These are phyloP conservation scores for Gymnoscelis rufifasciata DNA, from an alignment of 2,888 invertebrate species.

Conservation along the genomic window DNA sequence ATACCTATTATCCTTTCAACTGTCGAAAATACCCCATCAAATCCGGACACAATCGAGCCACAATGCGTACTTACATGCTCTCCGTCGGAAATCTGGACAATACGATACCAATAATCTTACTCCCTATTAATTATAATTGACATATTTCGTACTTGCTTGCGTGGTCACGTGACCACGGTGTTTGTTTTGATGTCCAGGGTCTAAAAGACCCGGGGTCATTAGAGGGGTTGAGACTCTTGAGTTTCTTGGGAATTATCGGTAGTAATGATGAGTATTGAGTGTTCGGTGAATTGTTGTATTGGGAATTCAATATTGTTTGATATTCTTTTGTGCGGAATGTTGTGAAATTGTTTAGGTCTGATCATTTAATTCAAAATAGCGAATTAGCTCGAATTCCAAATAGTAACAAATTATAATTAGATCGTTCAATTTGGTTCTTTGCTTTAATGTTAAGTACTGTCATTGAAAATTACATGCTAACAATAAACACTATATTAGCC, in stretches of 20 bases:
- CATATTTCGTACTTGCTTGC: conserved; percentile 66
- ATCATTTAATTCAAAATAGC: too few relatives aligned
- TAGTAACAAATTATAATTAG: too few relatives aligned
- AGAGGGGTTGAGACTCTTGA: conserved; percentile 42
- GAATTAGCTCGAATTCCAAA: too few relatives aligned
- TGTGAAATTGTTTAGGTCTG: too few relatives aligned
- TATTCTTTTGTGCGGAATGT: neutral
- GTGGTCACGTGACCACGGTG: conserved; percentile 60
- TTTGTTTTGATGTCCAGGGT: conserved; percentile 74
- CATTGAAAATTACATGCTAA: too few relatives aligned
- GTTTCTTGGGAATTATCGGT: conserved; percentile 29
- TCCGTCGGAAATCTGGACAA: conserved; percentile 44
- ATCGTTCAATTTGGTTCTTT: too few relatives aligned
- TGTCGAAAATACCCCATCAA: conserved; percentile 19
- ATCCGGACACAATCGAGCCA: conserved; percentile 24
- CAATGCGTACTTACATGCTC: conserved; percentile 32
- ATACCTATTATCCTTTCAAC: conserved; percentile 12
- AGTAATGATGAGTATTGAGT: conserved; percentile 9
- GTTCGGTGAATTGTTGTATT: conserved; percentile 1
- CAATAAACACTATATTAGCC: too few relatives aligned
- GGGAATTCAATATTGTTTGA: neutral
- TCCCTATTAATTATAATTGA: conserved; percentile 77
- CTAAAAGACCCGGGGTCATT: conserved; percentile 47
- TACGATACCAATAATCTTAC: conserved; percentile 60
- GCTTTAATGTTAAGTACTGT: too few relatives aligned